Evolutionary conservation across 2,113 vertebrate genomes (phyloP).

Genomic region (Gavia stellata): DNA sequence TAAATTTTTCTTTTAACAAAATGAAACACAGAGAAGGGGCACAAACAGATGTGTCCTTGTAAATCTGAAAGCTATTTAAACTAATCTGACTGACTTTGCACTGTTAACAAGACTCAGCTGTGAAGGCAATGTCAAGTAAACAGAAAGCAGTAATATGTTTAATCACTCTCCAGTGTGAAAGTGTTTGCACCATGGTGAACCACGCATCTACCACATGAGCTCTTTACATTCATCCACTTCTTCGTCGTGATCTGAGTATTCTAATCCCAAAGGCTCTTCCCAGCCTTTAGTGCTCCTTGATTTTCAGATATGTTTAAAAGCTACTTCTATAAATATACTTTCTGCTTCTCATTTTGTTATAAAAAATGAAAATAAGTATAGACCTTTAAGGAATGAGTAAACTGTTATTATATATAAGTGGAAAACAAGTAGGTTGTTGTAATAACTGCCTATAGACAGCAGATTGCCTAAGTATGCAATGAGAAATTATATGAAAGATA

Average conservation of each 20-base stretch:
- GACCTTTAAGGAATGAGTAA: not conserved
- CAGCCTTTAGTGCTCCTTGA: not conserved
- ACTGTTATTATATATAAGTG: not conserved
- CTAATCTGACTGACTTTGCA: not conserved
- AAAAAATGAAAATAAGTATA: not conserved
- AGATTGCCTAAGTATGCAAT: not conserved
- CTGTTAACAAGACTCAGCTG: not conserved
- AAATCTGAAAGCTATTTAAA: conserved; percentile 3
- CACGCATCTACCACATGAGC: not conserved
- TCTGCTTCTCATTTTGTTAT: not conserved
- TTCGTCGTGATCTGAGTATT: not conserved
- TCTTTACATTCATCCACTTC: not conserved
- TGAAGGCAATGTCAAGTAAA: not conserved
- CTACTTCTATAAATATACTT: not conserved
- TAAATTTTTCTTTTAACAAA: not conserved
- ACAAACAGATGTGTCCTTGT: not conserved
- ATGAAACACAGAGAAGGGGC: not conserved
- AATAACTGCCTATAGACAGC: not conserved
- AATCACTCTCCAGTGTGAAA: not conserved
- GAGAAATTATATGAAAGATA: not conserved
- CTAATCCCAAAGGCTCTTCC: not conserved
- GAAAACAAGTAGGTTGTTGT: not conserved
- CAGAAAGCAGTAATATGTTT: not conserved
- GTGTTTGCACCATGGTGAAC: not conserved
- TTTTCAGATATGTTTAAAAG: not conserved